phyloP scores from a whole-genome alignment of 2,888 invertebrate species.

The Periphyllus acericola region DNA sequence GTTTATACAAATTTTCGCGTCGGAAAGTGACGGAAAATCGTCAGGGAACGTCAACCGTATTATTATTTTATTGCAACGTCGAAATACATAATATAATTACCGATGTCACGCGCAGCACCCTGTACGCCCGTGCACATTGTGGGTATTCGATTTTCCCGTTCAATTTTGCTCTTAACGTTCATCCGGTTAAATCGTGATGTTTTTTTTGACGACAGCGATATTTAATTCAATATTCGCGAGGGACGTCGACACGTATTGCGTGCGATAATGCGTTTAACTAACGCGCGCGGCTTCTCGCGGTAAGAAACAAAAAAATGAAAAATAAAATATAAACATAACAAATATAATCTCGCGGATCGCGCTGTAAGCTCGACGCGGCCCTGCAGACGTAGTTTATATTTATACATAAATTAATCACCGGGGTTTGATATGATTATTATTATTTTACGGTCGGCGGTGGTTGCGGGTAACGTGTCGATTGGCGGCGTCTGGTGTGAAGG shows the following conservation, averaged over 20 bases:
- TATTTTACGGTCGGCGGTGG: too few species aligned
- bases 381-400: too few species aligned
- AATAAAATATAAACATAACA: background rate
- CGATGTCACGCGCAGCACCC: background rate
- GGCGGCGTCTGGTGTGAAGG: too few species aligned
- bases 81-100: slow-evolving; percentile 2
- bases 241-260: background rate
- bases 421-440: too few species aligned
- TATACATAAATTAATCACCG: too few species aligned
- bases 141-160: background rate
- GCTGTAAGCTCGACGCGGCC: too few species aligned
- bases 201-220: background rate
- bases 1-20: background rate
- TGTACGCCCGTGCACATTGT: background rate
- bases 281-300: background rate
- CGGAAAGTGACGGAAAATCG: background rate
- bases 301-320: too few species aligned
- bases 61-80: too few species aligned
- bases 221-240: background rate
- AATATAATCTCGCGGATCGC: background rate
- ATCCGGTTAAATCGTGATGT: background rate
- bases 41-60: background rate
- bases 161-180: background rate
- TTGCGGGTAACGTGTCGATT: too few species aligned
- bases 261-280: background rate